Evolutionary conservation across 2,888 invertebrate species (phyloP), one percentile per base, ranked within the genome.

Genomic region (Caenorhabditis sp.): DNA sequence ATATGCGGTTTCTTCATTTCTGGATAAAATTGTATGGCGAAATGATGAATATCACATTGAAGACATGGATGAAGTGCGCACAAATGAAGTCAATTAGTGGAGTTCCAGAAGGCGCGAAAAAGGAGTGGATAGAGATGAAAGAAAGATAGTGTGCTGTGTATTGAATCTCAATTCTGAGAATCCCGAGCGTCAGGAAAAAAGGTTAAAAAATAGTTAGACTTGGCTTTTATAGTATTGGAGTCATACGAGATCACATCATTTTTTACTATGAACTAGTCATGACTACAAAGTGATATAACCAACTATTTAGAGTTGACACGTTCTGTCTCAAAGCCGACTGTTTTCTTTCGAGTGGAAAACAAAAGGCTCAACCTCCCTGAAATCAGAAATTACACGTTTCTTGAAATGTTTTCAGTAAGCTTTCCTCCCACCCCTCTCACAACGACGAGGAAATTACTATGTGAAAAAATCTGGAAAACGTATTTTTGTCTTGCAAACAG

Each of bases 51-150:
- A 68, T 54, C 35, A 68, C 31, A 68, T 24, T 38, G 61, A 35
- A 54, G n/a, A 49, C 35, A n/a, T 38, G 26, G 70, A 51, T 77
- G 77, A 77, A 77, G 70, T 63, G 58, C 70, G 63, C 70, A 56
- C 79, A 79, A 79, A 79, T 79, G 79, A 79, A 79, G 79, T 47
- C 79, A 79, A 79, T 77, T 70, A 77, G 56, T 70, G 54, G 61
- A 26, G 68, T 54, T 49, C 49, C 22, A 44, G 47, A 63, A 69
- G 26, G 22, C 26, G n/a, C 24, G 8, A 41, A 28, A n/a, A 26
- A 61, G 28, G 49, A 22, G 35, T 47, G 54, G 22, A 38, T 24
- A 12, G 38, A 61, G 35, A 44, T 51, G 26, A 24, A 68, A 24
- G 19, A 38, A 49, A 26, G 54, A 54, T 47, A 22, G 51, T 22